These are phyloP conservation scores for Platyscapa corneri DNA, from an alignment of 1,140 invertebrate species.

Conservation along the genomic window DNA sequence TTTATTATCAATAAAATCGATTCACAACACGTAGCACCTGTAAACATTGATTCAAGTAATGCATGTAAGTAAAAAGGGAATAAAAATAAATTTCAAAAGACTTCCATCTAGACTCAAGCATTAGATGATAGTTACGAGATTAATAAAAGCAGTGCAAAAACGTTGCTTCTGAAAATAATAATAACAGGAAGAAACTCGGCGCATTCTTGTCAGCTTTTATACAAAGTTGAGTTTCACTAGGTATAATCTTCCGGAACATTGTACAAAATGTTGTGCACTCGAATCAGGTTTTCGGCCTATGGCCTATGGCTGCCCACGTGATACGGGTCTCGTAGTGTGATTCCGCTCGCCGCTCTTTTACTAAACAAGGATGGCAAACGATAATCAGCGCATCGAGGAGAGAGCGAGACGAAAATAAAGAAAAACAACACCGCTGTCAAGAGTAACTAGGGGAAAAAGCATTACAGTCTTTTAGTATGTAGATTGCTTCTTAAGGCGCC, in stretches of 20 bases:
- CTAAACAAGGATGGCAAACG: background rate
- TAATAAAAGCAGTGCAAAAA: too few species aligned
- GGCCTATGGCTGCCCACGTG: constrained; percentile 50
- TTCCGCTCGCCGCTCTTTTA: background rate
- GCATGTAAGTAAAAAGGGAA: too few species aligned
- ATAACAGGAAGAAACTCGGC: background rate
- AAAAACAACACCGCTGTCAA: constrained; percentile 54
- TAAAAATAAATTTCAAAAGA: too few species aligned
- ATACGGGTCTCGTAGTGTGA: background rate
- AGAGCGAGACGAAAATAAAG: constrained; percentile 11
- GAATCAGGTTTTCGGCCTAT: constrained; percentile 58
- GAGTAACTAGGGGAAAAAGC: constrained; percentile 69
- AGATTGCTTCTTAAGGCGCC: constrained; percentile 71
- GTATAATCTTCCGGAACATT: constrained; percentile 37
- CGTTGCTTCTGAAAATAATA: background rate
- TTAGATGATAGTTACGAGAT: too few species aligned
- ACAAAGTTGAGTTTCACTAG: constrained; percentile 2
- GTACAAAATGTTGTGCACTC: constrained; percentile 54
- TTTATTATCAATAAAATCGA: too few species aligned
- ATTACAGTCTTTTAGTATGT: constrained; percentile 74
- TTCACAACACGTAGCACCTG: too few species aligned
- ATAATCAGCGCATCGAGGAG: constrained; percentile 43
- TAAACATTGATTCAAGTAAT: too few species aligned
- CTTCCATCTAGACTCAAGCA: too few species aligned
- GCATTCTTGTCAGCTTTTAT: background rate